phyloP scores from a whole-genome alignment of 2,113 vertebrate genomes.

The Dicerorhinus sumatrensis region DNA sequence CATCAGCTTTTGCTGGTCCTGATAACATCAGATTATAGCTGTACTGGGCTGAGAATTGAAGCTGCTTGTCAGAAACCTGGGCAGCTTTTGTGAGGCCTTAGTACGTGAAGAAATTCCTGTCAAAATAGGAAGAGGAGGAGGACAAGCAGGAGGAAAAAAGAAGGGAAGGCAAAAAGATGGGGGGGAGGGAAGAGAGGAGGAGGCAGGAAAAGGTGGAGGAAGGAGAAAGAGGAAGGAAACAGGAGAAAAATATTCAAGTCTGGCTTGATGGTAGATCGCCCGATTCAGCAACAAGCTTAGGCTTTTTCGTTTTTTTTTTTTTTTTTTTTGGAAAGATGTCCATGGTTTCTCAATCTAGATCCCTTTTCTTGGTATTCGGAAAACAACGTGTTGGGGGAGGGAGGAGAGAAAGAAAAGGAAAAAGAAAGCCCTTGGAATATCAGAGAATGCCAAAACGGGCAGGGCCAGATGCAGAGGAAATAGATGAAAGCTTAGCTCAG shows the following conservation, averaged over 20 bases:
- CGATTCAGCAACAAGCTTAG: neutral
- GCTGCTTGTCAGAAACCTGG: conserved; percentile 47
- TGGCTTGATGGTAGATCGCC: neutral
- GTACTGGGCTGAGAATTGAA: neutral
- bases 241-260: neutral
- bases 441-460: neutral
- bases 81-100: neutral
- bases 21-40: conserved; percentile 54
- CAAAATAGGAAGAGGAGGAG: neutral
- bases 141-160: neutral
- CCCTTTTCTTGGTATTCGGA: neutral
- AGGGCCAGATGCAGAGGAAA: conserved; percentile 53
- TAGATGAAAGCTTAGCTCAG: conserved; percentile 13
- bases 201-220: rapidly evolving
- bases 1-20: neutral
- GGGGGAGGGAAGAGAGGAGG: no score
- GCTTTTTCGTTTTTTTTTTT: neutral
- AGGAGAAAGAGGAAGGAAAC: rapidly evolving
- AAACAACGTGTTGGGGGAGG: neutral
- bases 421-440: neutral
- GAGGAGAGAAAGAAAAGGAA: neutral
- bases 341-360: neutral
- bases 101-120: neutral
- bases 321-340: conserved; percentile 1
- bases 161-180: neutral